A percentile compares a stretch with the other conserved stretches of the same genome.
phyloP scores from a whole-genome alignment of 2,888 invertebrate species.

The Lepidochitona cinerea region DNA sequence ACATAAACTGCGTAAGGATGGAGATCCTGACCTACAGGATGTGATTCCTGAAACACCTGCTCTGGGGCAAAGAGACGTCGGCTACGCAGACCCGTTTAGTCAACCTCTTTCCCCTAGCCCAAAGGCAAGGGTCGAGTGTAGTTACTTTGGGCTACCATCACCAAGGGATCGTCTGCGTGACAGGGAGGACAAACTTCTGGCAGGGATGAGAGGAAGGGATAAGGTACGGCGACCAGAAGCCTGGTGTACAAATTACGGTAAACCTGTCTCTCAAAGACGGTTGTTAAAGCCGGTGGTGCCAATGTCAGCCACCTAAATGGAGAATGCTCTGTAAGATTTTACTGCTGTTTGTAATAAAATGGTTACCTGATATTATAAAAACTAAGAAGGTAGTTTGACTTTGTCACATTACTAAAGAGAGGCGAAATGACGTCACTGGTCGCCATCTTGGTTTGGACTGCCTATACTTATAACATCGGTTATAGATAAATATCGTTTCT shows the following conservation, averaged over 20 bases:
- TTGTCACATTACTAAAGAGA: too few species aligned
- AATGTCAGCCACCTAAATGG: too few species aligned
- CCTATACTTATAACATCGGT: too few species aligned
- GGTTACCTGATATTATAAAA: too few species aligned
- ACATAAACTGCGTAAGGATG: background rate
- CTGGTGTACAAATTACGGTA: conserved; percentile 40
- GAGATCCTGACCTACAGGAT: background rate
- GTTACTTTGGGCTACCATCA: background rate
- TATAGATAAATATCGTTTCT: too few species aligned
- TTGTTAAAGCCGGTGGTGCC: conserved; percentile 30
- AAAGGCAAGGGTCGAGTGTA: background rate
- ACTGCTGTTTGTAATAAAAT: too few species aligned
- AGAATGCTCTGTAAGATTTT: too few species aligned
- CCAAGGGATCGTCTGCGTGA: background rate
- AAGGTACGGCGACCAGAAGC: conserved; percentile 33
- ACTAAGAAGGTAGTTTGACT: too few species aligned
- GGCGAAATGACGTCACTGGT: too few species aligned
- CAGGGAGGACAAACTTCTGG: background rate
- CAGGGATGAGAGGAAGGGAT: background rate
- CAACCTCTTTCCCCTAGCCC: background rate
- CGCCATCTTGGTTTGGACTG: too few species aligned
- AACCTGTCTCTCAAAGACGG: conserved; percentile 34
- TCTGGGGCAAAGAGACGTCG: background rate
- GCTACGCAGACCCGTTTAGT: background rate
- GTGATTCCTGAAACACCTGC: background rate